Base-by-base conservation (phyloP, 2,888 invertebrate genomes). In the Monochamus alternatus region DNA sequence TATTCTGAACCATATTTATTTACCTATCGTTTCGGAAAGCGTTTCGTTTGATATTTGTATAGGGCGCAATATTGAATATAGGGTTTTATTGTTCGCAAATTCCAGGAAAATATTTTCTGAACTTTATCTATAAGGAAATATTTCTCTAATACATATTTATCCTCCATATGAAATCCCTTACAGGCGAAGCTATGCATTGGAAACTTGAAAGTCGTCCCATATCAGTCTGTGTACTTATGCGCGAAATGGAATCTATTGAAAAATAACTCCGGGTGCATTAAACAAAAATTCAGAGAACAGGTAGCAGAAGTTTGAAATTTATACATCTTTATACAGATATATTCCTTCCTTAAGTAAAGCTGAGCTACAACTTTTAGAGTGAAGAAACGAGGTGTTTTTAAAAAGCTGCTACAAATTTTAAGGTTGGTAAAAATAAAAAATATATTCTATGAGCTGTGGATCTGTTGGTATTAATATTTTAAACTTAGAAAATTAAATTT, bases 81-180 rank as follows among this genome's bases (percentile, higher is more conserved):
- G 47, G 30, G 47, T 44, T 64, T 44, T 47, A 47, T 64, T 47
- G 47, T 4, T 47, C 12, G 64, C 22, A 64, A 64, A 64, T 64
- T 30, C 30, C 30, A 3, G 7, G 47, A 5, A 64, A 47, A 66
- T 32, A n/a, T 55, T 55, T 66, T 60, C 47, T 60, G 31, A 51
- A 69, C 47, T 51, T 31, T 60, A 59, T 69, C 14, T 69, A 22
- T 59, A 47, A 60, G 69, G 7, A 59, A 47, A 44, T 60, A 69
- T 69, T 60, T 60, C n/a, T 12, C 60, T 22, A 31, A 31, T 60
- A 12, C 60, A 69, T 69, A 62, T 60, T 69, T 69, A 69, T 43
- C 30, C 55, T 60, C 59, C 60, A 60, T 38, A 30, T 43, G 12
- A 43, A 60, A 60, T 30, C 22, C 44, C 38, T 62, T 47, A 38